phyloP scores from a whole-genome alignment of 2,797 vertebrate genomes.

The Falco naumanni region DNA sequence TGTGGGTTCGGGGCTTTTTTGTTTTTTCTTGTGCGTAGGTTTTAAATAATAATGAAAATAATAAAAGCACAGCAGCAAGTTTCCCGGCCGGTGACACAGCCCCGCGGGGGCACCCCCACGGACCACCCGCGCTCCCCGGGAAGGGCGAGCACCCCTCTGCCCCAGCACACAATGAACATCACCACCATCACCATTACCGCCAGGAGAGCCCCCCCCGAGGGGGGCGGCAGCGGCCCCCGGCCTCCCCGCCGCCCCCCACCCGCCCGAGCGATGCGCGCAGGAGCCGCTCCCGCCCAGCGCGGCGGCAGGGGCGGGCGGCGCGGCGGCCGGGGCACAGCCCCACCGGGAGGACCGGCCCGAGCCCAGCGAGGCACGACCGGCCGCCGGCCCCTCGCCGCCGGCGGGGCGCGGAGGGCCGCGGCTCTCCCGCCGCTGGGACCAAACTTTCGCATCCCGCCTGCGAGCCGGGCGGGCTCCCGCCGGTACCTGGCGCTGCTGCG shows the following conservation, averaged over 20 bases:
- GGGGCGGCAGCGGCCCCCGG: no score
- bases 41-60: background rate
- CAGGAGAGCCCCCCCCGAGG: no score
- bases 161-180: background rate
- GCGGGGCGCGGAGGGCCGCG: background rate
- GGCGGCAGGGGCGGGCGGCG: background rate
- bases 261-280: background rate
- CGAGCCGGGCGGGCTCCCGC: background rate
- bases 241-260: no score
- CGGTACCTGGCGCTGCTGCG: background rate
- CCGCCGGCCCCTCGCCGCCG: background rate
- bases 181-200: no score
- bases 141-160: background rate
- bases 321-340: background rate
- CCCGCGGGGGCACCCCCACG: background rate
- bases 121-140: background rate
- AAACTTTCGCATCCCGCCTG: constrained; percentile 17
- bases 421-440: background rate
- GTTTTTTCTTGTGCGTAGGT: no score
- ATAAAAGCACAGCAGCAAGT: background rate
- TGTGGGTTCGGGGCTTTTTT: background rate
- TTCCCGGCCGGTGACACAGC: background rate
- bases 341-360: background rate
- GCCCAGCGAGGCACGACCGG: background rate
- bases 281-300: background rate